phyloP scores from a whole-genome alignment of 2,797 vertebrate genomes.

The Sebastes vulpes region DNA sequence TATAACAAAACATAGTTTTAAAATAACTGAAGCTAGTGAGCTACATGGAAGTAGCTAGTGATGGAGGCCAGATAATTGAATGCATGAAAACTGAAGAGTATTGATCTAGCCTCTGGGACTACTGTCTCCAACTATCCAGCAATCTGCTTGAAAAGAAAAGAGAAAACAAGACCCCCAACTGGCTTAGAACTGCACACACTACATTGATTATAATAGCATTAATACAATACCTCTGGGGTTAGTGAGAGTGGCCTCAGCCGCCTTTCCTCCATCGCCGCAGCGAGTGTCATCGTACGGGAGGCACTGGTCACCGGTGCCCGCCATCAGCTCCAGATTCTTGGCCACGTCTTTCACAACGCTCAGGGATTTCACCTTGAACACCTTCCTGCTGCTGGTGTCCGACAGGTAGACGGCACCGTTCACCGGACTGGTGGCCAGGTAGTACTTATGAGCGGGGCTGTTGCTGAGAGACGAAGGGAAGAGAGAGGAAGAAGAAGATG shows the following conservation, averaged over 20 bases:
- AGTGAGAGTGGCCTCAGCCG: conserved; percentile 95
- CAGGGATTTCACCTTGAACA: conserved; percentile 95
- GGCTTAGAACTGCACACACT: not conserved
- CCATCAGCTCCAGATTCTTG: conserved; percentile 96
- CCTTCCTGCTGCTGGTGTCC: conserved; percentile 95
- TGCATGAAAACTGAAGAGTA: conserved; percentile 52
- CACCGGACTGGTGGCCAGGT: conserved; percentile 94
- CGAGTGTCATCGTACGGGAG: conserved; percentile 97
- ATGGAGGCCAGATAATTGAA: conserved; percentile 16
- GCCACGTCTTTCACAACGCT: conserved; percentile 92
- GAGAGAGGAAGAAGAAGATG: conserved; percentile 7
- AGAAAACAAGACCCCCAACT: not conserved
- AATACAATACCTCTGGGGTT: conserved; percentile 92
- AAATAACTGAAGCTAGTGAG: conserved; percentile 10
- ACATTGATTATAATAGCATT: conserved; percentile 8
- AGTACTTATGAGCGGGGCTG: conserved; percentile 98
- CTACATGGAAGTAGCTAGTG: not conserved
- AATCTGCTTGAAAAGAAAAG: conserved; percentile 11
- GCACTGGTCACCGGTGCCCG: conserved; percentile 97
- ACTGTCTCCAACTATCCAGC: not conserved
- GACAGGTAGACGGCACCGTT: conserved; percentile 93
- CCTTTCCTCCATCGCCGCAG: conserved; percentile 97
- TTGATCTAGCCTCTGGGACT: conserved; percentile 43
- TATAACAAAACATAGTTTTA: not conserved
- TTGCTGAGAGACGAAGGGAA: conserved; percentile 84